Evolutionary conservation across 2,888 invertebrate species (phyloP), one percentile per base, ranked within the genome.

Genomic region (Morpho deidamia): DNA sequence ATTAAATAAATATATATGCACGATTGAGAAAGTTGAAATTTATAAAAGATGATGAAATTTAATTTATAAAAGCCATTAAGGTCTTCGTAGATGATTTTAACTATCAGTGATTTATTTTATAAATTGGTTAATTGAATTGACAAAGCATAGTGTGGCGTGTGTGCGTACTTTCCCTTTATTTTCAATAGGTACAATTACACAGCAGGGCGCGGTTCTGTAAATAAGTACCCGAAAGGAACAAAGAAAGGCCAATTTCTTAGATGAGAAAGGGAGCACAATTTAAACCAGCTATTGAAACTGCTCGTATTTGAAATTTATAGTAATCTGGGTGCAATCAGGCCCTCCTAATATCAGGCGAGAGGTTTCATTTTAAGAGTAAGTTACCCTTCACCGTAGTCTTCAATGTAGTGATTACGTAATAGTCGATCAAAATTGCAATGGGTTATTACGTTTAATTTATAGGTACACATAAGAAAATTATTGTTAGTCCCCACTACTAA

Each of bases 221-320:
- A 42, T 40, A 40, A 11, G 37, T 40, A 35, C 42, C 34, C 41
- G 68, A 71, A 72, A 64, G 67, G 75, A 77, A 83, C 82, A 86
- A 87, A 86, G 86, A 86, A 86, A 86, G 82, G 79, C 80, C 81
- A 81, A 82, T 86, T 82, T 81, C 71, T 81, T 74, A 73, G 74
- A 83, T 77, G 79, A 81, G 87, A 89, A 89, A 87, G 87, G 87
- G 81, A 83, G 80, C 76, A 83, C 81, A 78, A 81, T 82, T 84
- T 83, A 86, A 83, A 86, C 82, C 76, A 70, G 71, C 80, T 76
- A 77, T 83, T 75, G 80, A 74, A 81, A 75, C 14, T 78, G 76
- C 76, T 83, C 75, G 79, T 83, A 72, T 81, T 83, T 83, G 72
- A 82, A 84, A 86, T 85, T 85, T 86, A 87, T 85, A 86, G 88